Evolutionary conservation across 2,888 invertebrate genomes (phyloP).

Genomic region (Erannis defoliaria): DNA sequence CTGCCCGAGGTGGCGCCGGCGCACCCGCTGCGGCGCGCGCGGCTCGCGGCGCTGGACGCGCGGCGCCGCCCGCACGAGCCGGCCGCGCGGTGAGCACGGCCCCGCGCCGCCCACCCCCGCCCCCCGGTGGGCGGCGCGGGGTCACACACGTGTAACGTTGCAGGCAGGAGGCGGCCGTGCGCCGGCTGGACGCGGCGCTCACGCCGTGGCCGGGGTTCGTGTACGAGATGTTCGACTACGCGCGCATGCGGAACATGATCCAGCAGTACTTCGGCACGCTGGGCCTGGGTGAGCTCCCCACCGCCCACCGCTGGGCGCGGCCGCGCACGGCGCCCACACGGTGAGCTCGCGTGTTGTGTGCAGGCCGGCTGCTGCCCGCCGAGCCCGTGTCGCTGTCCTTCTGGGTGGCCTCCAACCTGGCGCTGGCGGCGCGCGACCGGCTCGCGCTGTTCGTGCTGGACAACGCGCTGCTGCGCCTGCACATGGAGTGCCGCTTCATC

Average conservation of each 20-base stretch:
- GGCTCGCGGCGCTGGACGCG: constrained; percentile 5
- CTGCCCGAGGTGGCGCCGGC: constrained; percentile 65
- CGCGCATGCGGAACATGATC: constrained; percentile 63
- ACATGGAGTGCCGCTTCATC: constrained; percentile 69
- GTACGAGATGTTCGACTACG: constrained; percentile 72
- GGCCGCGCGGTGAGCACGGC: background rate
- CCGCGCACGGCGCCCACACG: too few relatives aligned
- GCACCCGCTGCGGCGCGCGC: constrained; percentile 53
- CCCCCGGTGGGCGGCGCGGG: too few relatives aligned
- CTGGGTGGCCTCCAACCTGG: constrained; percentile 80
- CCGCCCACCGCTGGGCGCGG: too few relatives aligned
- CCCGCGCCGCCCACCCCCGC: background rate
- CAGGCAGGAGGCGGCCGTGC: constrained; percentile 63
- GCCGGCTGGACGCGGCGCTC: constrained; percentile 66
- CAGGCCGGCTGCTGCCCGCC: constrained; percentile 63
- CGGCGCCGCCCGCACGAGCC: background rate
- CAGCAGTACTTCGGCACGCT: constrained; percentile 62
- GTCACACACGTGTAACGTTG: background rate
- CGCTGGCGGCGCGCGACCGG: constrained; percentile 70
- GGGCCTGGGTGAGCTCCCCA: constrained; percentile 55
- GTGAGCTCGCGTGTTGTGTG: background rate
- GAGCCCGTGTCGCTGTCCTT: constrained; percentile 79
- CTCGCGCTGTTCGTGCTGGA: constrained; percentile 71
- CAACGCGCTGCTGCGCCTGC: constrained; percentile 74
- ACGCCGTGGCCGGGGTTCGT: constrained; percentile 81